phyloP scores from a whole-genome alignment of 2,113 vertebrate species.

The Hirundichthys speculiger region DNA sequence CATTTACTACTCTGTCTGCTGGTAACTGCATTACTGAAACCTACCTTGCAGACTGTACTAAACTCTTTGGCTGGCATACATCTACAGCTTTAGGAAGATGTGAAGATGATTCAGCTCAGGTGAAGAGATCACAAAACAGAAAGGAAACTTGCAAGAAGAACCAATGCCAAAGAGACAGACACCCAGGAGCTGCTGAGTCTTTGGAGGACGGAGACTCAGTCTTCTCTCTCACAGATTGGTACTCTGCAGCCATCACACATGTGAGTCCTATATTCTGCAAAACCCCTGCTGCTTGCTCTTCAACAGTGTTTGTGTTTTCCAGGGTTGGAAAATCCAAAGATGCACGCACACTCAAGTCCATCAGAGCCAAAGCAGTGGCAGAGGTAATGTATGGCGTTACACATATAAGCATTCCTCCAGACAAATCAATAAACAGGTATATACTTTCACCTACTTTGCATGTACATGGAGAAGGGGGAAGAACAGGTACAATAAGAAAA shows the following conservation, averaged over 20 bases:
- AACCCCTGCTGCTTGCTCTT: not conserved
- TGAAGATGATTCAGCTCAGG: slow-evolving; percentile 19
- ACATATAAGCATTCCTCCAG: not conserved
- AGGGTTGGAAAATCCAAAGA: slow-evolving; percentile 63
- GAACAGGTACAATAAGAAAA: too few species aligned
- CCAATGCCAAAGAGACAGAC: slow-evolving; percentile 49
- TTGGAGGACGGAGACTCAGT: slow-evolving; percentile 72
- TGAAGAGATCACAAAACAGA: slow-evolving; percentile 16
- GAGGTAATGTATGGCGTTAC: slow-evolving; percentile 46
- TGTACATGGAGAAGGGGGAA: too few species aligned
- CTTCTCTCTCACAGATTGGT: slow-evolving; percentile 55
- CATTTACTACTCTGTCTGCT: too few species aligned
- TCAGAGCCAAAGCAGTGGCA: slow-evolving; percentile 40
- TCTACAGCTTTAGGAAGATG: slow-evolving; percentile 25
- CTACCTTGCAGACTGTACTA: not conserved
- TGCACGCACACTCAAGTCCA: slow-evolving; percentile 15
- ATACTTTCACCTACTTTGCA: too few species aligned
- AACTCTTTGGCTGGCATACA: not conserved
- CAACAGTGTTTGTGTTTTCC: slow-evolving; percentile 34
- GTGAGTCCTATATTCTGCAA: not conserved
- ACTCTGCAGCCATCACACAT: slow-evolving; percentile 16
- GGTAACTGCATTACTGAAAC: not conserved
- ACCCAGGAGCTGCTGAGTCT: slow-evolving; percentile 71
- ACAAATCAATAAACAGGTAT: not conserved
- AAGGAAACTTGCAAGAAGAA: slow-evolving; percentile 47